phyloP scores from a whole-genome alignment of 2,888 invertebrate species.

The Cremastinae sp. region DNA sequence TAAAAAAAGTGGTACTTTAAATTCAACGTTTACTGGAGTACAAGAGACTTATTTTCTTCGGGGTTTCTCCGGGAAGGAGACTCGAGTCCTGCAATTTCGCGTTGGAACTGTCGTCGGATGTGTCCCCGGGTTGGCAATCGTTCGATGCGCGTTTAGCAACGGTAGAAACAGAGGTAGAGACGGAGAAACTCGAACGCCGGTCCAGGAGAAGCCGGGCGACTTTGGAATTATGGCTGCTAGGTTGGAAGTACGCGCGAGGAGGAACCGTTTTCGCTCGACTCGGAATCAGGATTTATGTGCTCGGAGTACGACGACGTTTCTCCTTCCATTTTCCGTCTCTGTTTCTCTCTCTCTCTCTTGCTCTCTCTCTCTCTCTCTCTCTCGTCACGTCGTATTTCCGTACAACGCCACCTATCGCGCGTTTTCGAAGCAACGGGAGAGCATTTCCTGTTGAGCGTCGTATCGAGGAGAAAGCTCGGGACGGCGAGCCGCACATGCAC shows the following conservation, averaged over 20 bases:
- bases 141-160: background rate
- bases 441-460: conserved; percentile 21
- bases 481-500: conserved; percentile 48
- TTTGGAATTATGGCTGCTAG: conserved; percentile 63
- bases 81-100: background rate
- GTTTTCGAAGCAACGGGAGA: conserved; percentile 21
- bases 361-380: conserved; percentile 56
- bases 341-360: conserved; percentile 28
- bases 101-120: background rate
- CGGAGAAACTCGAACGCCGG: conserved; percentile 42
- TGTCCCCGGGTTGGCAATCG: background rate
- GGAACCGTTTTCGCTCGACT: conserved; percentile 63
- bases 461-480: conserved; percentile 22
- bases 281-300: conserved; percentile 64
- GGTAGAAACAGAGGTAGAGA: background rate
- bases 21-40: too few relatives aligned
- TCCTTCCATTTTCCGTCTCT: conserved; percentile 52
- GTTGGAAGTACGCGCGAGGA: conserved; percentile 61
- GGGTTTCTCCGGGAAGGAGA: too few relatives aligned
- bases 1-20: too few relatives aligned
- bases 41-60: too few relatives aligned
- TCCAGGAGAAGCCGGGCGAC: conserved; percentile 60
- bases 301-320: conserved; percentile 31
- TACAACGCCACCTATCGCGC: conserved; percentile 34
- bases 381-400: conserved; percentile 24